A percentile compares a stretch with the other conserved stretches of the same genome.
phyloP scores from a whole-genome alignment of 2,113 vertebrate genomes.

The Catharus fuscescens region DNA sequence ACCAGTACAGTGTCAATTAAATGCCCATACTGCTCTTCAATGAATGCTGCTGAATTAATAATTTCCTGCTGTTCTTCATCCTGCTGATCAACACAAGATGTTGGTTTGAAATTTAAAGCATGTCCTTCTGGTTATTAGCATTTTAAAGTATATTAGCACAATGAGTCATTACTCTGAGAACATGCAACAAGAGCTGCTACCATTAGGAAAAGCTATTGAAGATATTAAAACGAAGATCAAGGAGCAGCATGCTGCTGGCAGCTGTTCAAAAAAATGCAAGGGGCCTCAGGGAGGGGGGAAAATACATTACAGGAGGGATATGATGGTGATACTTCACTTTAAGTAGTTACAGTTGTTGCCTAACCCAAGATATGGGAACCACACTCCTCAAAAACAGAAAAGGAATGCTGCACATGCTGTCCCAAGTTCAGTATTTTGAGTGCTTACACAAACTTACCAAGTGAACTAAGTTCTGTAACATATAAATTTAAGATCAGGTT shows the following conservation, averaged over 20 bases:
- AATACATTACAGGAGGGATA: neutral
- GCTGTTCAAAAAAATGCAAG: neutral
- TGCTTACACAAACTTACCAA: neutral
- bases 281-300: neutral
- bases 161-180: neutral
- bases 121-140: neutral
- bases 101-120: neutral
- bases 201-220: neutral
- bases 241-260: neutral
- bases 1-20: conserved; percentile 86
- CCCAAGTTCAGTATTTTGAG: neutral
- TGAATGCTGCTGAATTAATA: conserved; percentile 82
- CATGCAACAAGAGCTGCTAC: neutral
- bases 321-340: neutral
- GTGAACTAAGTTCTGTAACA: neutral
- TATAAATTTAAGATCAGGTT: neutral
- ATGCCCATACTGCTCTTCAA: conserved; percentile 88
- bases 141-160: neutral
- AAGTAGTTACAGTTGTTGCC: neutral
- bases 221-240: neutral
- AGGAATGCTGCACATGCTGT: neutral
- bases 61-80: conserved; percentile 89
- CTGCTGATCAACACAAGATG: conserved; percentile 70
- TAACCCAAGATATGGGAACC: neutral
- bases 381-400: neutral